Conservation (phyloP, 1,140 invertebrate genomes). For the Trinorchestia longiramus region DNA sequence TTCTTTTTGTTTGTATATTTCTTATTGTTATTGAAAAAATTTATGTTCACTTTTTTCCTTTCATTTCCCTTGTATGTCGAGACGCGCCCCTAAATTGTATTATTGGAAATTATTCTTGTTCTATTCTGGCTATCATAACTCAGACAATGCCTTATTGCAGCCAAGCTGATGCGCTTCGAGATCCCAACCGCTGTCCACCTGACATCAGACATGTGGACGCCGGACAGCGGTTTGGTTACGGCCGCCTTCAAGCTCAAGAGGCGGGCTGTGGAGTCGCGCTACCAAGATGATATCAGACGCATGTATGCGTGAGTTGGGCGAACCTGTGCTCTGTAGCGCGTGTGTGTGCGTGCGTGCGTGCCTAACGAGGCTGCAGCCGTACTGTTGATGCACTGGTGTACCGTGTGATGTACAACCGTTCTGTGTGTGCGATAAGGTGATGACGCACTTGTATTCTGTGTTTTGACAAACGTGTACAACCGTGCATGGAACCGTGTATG, state of each 20-base stretch:
- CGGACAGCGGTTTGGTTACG: slow-evolving; percentile 94
- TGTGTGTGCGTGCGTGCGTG: background rate
- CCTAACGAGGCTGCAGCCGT: background rate
- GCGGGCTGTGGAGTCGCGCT: slow-evolving; percentile 93
- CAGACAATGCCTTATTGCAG: slow-evolving; percentile 41
- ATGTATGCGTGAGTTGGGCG: slow-evolving; percentile 79
- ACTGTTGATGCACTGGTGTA: too few species aligned
- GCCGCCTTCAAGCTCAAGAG: slow-evolving; percentile 97
- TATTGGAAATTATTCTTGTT: too few species aligned
- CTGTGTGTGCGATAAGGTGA: too few species aligned
- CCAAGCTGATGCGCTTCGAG: slow-evolving; percentile 73
- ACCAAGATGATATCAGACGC: slow-evolving; percentile 89
- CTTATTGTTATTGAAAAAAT: too few species aligned
- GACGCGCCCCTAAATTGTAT: too few species aligned
- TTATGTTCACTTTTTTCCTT: too few species aligned
- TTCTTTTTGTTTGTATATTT: too few species aligned
- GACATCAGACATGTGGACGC: slow-evolving; percentile 92
- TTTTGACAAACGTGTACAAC: background rate
- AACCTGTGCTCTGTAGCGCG: background rate
- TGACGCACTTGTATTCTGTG: too few species aligned
- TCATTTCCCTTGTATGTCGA: too few species aligned
- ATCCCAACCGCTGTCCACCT: slow-evolving; percentile 90
- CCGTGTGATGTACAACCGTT: too few species aligned
- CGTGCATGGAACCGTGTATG: background rate
- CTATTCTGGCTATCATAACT: background rate